Percentiles rank a stretch among this genome's conserved stretches.
Conservation (phyloP, 2,113 vertebrate genomes). For the Rousettus leschenaultii region DNA sequence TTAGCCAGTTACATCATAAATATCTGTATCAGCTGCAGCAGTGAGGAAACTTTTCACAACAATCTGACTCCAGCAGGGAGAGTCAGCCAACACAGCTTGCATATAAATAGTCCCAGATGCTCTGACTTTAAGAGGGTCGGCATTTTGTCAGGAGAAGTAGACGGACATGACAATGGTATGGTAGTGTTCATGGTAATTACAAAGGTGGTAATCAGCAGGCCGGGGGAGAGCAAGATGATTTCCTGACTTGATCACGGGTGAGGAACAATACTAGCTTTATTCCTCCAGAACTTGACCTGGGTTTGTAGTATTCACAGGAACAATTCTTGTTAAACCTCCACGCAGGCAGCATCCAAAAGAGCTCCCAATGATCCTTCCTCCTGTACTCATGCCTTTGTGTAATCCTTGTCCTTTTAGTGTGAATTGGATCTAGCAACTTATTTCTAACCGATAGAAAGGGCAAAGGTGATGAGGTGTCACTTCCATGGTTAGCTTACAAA, state of each 20-base stretch:
- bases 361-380: not conserved
- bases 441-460: not conserved
- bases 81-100: conserved; percentile 23
- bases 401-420: not conserved
- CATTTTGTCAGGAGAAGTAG: conserved; percentile 75
- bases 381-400: not conserved
- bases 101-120: conserved; percentile 81
- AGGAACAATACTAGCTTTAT: not conserved
- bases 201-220: not conserved
- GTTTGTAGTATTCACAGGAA: not conserved
- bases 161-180: conserved; percentile 67
- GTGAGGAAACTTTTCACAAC: not conserved
- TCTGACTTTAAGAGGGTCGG: conserved; percentile 74
- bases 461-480: not conserved
- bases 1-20: not conserved
- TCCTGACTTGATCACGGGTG: not conserved
- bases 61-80: not conserved
- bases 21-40: not conserved
- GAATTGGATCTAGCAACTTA: not conserved
- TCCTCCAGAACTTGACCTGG: not conserved
- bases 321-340: not conserved
- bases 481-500: not conserved
- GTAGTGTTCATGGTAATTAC: conserved; percentile 59
- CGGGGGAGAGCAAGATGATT: not conserved
- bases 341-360: not conserved